phyloP scores from a whole-genome alignment of 2,113 vertebrate species.

The Coreoperca whiteheadi region DNA sequence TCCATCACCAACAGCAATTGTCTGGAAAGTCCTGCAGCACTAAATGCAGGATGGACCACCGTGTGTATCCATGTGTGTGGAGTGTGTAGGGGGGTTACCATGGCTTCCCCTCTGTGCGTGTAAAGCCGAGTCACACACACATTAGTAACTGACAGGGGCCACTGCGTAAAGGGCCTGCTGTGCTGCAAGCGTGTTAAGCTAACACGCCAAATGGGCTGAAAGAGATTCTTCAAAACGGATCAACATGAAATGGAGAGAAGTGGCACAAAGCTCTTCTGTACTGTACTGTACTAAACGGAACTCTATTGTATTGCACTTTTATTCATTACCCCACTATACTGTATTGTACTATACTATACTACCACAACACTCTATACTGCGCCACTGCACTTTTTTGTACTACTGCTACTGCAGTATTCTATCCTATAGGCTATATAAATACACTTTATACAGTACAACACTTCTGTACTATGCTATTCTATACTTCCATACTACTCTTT shows the following conservation, averaged over 20 bases:
- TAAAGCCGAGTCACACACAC: constrained; percentile 62
- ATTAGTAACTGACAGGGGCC: constrained; percentile 69
- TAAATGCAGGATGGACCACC: constrained; percentile 20
- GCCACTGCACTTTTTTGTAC: background rate
- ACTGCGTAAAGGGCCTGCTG: constrained; percentile 37
- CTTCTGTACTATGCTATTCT: background rate
- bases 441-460: background rate
- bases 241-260: constrained; percentile 10
- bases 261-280: background rate
- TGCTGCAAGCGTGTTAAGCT: constrained; percentile 47
- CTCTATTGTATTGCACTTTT: background rate
- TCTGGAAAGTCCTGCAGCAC: constrained; percentile 62
- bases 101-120: constrained; percentile 37
- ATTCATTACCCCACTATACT: too few species aligned
- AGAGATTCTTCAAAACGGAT: constrained; percentile 27
- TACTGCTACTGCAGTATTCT: background rate
- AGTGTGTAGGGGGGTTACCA: background rate
- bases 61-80: constrained; percentile 7
- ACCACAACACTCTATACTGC: too few species aligned
- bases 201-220: constrained; percentile 53
- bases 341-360: background rate
- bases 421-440: background rate
- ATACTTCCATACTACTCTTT: background rate
- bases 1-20: constrained; percentile 51
- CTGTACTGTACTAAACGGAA: background rate